A percentile compares a stretch with the other conserved stretches of the same genome.
Conservation (phyloP, 2,797 vertebrate genomes). For the Bryconaethiops microstoma region DNA sequence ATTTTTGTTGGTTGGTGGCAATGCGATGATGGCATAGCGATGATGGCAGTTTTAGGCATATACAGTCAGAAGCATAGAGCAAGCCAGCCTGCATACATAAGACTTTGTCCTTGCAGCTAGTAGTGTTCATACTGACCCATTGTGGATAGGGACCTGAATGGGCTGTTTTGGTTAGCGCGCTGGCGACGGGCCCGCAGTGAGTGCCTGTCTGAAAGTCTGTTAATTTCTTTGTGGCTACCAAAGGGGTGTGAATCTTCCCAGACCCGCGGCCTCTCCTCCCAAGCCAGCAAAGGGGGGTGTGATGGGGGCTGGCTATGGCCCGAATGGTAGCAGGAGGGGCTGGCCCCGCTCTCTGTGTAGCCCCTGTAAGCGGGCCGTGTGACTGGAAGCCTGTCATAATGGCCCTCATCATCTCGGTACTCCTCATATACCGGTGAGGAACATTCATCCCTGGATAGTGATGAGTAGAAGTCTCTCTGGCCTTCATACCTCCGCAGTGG, state of each 20-base stretch:
- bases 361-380: conserved; percentile 75
- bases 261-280: conserved; percentile 63
- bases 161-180: conserved; percentile 30
- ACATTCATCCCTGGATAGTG: conserved; percentile 74
- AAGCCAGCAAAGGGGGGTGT: conserved; percentile 77
- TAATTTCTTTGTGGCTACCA: conserved; percentile 75
- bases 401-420: conserved; percentile 77
- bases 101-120: background rate
- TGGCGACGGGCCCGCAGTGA: conserved; percentile 73
- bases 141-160: conserved; percentile 23
- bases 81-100: background rate
- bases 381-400: conserved; percentile 84
- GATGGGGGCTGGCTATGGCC: conserved; percentile 74
- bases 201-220: conserved; percentile 73
- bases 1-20: background rate
- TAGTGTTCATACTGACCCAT: conserved; percentile 31
- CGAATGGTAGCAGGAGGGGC: conserved; percentile 70
- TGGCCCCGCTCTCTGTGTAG: conserved; percentile 41
- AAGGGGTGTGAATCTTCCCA: conserved; percentile 79
- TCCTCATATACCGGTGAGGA: conserved; percentile 72
- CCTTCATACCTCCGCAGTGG: conserved; percentile 82
- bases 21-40: background rate
- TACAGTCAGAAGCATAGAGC: background rate
- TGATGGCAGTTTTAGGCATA: conserved; percentile 20
- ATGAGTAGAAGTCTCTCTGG: conserved; percentile 63